Evolutionary conservation across 2,113 vertebrate species (phyloP).

Genomic region (Stegastes partitus): DNA sequence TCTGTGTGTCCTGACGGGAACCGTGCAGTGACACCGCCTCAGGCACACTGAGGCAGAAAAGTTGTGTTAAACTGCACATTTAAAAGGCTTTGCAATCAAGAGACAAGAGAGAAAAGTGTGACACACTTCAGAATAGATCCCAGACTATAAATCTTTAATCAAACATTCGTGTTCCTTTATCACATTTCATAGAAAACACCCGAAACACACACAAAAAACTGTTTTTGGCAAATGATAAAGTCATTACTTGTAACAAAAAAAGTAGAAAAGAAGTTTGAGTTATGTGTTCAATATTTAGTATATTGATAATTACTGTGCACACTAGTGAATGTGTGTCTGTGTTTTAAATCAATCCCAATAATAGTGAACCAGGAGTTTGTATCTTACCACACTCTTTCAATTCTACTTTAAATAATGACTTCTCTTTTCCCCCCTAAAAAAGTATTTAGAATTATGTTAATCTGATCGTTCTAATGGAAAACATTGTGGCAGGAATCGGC

Average conservation of each 20-base stretch:
- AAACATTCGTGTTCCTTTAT: neutral
- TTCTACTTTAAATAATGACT: neutral
- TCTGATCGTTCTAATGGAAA: slow-evolving; percentile 44
- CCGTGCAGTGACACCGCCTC: neutral
- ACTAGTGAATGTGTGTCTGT: neutral
- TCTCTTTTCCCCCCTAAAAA: neutral
- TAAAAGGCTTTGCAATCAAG: slow-evolving; percentile 3
- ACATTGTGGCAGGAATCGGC: slow-evolving; percentile 57
- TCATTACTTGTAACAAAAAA: neutral
- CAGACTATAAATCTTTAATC: slow-evolving; percentile 1
- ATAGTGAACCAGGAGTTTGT: neutral
- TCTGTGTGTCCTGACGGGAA: slow-evolving; percentile 1
- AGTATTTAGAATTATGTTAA: slow-evolving; percentile 13
- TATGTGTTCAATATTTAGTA: too few relatives aligned
- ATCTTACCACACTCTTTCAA: slow-evolving; percentile 11
- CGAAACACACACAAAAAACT: neutral
- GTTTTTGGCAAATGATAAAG: neutral
- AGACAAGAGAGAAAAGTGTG: neutral
- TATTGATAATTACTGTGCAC: neutral
- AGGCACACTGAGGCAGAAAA: neutral
- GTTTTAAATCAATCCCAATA: neutral
- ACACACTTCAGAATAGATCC: neutral
- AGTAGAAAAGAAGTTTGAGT: too few relatives aligned
- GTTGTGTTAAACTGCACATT: neutral
- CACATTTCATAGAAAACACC: neutral